Conservation (phyloP, 2,797 vertebrate species). For the Pseudopleuronectes americanus region DNA sequence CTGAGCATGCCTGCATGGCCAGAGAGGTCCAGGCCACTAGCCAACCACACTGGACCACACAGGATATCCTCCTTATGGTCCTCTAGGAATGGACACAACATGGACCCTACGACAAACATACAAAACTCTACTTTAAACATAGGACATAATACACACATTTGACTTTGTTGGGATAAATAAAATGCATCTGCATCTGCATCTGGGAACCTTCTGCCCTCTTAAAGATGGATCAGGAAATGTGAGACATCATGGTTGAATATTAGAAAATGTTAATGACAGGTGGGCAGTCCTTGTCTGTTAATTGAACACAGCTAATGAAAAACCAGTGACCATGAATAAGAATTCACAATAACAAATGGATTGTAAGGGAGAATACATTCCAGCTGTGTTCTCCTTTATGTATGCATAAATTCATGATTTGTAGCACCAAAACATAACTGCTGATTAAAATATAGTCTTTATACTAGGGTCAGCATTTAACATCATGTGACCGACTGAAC, state of each 20-base stretch:
- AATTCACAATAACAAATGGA: too few relatives aligned
- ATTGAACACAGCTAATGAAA: background rate
- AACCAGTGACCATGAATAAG: background rate
- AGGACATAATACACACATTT: background rate
- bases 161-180: too few relatives aligned
- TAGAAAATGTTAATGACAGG: background rate
- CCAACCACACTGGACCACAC: conserved; percentile 97
- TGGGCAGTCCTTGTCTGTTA: background rate
- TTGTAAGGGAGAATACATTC: too few relatives aligned
- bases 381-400: background rate
- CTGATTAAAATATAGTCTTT: background rate
- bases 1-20: conserved; percentile 98
- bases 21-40: conserved; percentile 96
- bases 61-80: conserved; percentile 98
- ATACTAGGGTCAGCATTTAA: background rate
- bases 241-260: background rate
- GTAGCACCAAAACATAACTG: background rate
- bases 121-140: too few relatives aligned
- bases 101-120: conserved; percentile 83
- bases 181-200: too few relatives aligned
- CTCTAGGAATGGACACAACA: conserved; percentile 95
- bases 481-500: background rate
- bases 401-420: background rate
- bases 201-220: too few relatives aligned
- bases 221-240: background rate